A percentile compares a stretch with the other conserved stretches of the same genome.
Conservation (phyloP, 2,797 vertebrate species). For the Pseudochirops corinnae region DNA sequence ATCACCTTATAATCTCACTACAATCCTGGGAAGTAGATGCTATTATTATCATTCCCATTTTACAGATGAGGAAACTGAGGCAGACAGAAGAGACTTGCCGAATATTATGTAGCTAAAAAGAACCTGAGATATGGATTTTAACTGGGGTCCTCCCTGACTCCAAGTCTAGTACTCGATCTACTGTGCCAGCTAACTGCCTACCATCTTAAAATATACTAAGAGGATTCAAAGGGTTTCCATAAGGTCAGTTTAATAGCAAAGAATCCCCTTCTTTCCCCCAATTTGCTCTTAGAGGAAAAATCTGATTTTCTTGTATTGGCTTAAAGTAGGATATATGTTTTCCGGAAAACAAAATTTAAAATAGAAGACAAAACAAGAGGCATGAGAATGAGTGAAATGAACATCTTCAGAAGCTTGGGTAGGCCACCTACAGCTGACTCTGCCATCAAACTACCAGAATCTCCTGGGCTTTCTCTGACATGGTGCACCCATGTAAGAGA, state of each 20-base stretch:
- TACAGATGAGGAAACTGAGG: not conserved
- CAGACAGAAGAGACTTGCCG: not conserved
- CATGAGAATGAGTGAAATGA: not conserved
- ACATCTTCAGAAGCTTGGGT: not conserved
- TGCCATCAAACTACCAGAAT: not conserved
- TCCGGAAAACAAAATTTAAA: not conserved
- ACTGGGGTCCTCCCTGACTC: not conserved
- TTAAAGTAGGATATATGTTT: not conserved
- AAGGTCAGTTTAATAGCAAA: not conserved
- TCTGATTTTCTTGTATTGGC: not conserved
- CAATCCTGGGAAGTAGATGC: not conserved
- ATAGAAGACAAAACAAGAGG: not conserved
- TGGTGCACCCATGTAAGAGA: not conserved
- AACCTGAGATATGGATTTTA: not conserved
- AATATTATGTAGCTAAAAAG: not conserved
- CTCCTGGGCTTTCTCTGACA: not conserved
- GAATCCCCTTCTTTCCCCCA: not conserved
- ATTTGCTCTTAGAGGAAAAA: not conserved
- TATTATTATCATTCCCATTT: not conserved
- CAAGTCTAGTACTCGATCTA: not conserved
- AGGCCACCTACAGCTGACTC: not conserved
- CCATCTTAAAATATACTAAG: not conserved
- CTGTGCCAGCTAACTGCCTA: not conserved
- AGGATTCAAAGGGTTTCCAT: constrained; percentile 20
- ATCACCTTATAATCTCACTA: not conserved